These are phyloP conservation scores for Germaria angustata DNA, from an alignment of 2,888 invertebrate genomes.

Conservation along the genomic window DNA sequence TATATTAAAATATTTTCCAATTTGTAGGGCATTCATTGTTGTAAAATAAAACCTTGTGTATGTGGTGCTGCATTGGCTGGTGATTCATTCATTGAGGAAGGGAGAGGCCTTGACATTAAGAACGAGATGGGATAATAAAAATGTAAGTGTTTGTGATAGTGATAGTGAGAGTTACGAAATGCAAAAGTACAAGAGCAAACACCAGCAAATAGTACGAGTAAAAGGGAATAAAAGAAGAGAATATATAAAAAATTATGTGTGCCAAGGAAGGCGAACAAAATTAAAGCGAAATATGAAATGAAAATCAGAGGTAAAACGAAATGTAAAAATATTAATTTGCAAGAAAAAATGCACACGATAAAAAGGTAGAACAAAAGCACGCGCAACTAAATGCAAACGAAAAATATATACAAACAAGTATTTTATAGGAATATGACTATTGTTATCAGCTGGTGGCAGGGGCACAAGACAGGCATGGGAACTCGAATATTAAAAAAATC, in stretches of 20 bases:
- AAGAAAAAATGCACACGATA: conserved; percentile 8
- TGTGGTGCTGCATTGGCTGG: neutral
- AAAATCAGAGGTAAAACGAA: conserved; percentile 16
- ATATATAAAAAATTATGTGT: conserved; percentile 23
- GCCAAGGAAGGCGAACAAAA: conserved; percentile 41
- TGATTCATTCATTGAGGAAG: conserved; percentile 59
- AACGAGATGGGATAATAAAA: conserved; percentile 55
- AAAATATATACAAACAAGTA: neutral
- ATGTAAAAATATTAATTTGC: neutral
- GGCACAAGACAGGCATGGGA: conserved; percentile 13
- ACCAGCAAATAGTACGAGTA: conserved; percentile 18
- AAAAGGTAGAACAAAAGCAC: conserved; percentile 12
- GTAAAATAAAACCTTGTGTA: neutral
- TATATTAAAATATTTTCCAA: neutral
- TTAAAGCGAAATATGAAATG: conserved; percentile 35
- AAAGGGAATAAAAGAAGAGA: neutral
- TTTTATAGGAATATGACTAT: neutral
- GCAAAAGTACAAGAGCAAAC: conserved; percentile 45
- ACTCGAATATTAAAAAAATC: neutral
- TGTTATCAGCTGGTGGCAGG: conserved; percentile 56
- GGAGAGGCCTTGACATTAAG: conserved; percentile 62
- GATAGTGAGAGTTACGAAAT: conserved; percentile 64
- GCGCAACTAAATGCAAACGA: neutral
- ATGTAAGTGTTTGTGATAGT: conserved; percentile 57
- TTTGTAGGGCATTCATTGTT: conserved; percentile 10